Conservation (phyloP, 2,888 invertebrate genomes). For the Elegia similella region DNA sequence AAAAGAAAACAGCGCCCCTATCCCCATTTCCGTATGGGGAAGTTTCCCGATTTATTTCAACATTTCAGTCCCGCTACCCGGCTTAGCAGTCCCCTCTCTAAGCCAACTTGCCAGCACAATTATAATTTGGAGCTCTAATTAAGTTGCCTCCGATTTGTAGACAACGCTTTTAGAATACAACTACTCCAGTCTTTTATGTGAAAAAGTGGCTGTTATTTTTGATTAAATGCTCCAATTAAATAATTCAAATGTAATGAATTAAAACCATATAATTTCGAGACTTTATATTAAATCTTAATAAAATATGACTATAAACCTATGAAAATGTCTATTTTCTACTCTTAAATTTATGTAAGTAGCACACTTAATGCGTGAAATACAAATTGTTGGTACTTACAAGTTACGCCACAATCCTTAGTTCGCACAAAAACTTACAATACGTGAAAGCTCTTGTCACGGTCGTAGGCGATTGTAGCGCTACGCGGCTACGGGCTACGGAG, state of each 20-base stretch:
- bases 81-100: conserved; percentile 18
- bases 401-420: conserved; percentile 3
- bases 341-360: too few species aligned
- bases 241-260: too few species aligned
- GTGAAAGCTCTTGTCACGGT: conserved; percentile 34
- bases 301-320: too few species aligned
- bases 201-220: too few species aligned
- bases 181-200: too few species aligned
- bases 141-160: conserved; percentile 3
- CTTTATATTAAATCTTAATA: too few species aligned
- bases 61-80: conserved; percentile 17
- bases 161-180: too few species aligned
- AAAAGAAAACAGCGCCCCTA: conserved; percentile 10
- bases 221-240: too few species aligned
- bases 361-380: too few species aligned
- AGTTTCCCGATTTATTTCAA: conserved; percentile 26
- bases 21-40: conserved; percentile 21
- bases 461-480: conserved; percentile 24
- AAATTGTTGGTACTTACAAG: conserved; percentile 19
- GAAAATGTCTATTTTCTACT: too few species aligned
- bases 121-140: conserved; percentile 9
- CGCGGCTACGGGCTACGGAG: conserved; percentile 22
- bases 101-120: conserved; percentile 19
- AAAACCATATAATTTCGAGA: too few species aligned
- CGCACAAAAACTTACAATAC: conserved; percentile 29